phyloP scores from a whole-genome alignment of 2,113 vertebrate genomes.

The Neodontobutis hainanensis region DNA sequence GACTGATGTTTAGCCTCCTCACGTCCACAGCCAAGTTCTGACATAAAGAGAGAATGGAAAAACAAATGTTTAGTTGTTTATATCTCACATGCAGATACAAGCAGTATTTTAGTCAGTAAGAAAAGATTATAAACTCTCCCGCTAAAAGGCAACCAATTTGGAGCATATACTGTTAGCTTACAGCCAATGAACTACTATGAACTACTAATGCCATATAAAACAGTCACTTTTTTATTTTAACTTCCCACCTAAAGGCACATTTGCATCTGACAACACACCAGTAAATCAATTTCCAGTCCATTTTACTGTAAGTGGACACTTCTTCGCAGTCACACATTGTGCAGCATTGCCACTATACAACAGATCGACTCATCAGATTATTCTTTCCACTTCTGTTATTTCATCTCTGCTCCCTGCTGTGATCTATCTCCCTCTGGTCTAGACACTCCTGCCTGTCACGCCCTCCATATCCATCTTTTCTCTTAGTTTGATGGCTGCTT shows the following conservation, averaged over 20 bases:
- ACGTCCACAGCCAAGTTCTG: conserved; percentile 93
- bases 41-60: conserved; percentile 52
- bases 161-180: no score
- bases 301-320: no score
- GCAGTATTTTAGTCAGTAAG: no score
- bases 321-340: background rate
- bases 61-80: background rate
- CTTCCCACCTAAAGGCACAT: no score
- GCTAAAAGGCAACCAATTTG: no score
- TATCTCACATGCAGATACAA: background rate
- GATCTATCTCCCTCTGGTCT: background rate
- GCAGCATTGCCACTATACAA: background rate
- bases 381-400: background rate
- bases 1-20: conserved; percentile 86
- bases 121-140: no score
- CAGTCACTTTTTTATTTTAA: no score
- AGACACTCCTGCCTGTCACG: background rate
- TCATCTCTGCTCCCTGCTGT: background rate
- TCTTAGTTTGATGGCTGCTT: conserved; percentile 4
- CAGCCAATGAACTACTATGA: no score
- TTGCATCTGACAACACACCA: no score
- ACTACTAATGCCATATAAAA: no score
- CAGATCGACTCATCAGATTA: conserved; percentile 17
- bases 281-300: no score
- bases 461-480: background rate